A percentile compares a stretch with the other conserved stretches of the same genome.
phyloP scores from a whole-genome alignment of 1,140 invertebrate genomes.

The Brachionus asplanchnoidis region DNA sequence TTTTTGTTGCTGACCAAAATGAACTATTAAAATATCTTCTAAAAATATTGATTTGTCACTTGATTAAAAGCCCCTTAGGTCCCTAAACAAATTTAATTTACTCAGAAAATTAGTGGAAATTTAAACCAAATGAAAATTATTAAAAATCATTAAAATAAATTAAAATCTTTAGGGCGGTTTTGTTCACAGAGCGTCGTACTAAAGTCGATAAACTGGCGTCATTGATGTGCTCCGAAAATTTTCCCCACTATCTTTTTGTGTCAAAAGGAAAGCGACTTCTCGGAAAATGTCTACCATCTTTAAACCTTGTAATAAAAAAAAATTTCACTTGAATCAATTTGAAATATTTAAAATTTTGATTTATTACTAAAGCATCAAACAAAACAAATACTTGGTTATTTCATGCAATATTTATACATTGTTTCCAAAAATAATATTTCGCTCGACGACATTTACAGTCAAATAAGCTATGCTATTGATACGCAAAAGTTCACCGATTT shows the following conservation, averaged over 20 bases:
- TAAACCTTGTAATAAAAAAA: neutral
- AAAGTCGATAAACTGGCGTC: slow-evolving; percentile 29
- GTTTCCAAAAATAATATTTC: slow-evolving; percentile 33
- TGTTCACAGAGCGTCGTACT: neutral
- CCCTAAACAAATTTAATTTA: too few species aligned
- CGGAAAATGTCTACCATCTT: slow-evolving; percentile 14
- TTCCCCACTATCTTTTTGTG: slow-evolving; percentile 39
- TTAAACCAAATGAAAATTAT: neutral
- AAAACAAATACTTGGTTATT: slow-evolving; percentile 35
- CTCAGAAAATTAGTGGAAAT: too few species aligned
- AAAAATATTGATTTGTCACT: neutral
- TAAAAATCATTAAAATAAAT: neutral
- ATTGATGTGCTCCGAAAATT: slow-evolving; percentile 37
- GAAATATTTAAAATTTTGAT: neutral
- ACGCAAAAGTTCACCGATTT: slow-evolving; percentile 38
- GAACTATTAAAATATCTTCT: neutral
- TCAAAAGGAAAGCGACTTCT: slow-evolving; percentile 19
- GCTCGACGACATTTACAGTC: slow-evolving; percentile 18
- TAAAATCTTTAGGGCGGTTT: neutral
- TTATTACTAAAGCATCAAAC: slow-evolving; percentile 19
- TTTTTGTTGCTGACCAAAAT: neutral
- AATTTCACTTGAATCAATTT: neutral
- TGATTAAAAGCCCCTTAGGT: neutral
- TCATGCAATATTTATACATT: slow-evolving; percentile 38
- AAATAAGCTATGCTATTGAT: slow-evolving; percentile 31